Evolutionary conservation across 1,140 invertebrate species (phyloP).

Genomic region (Neodiprion fabricii): DNA sequence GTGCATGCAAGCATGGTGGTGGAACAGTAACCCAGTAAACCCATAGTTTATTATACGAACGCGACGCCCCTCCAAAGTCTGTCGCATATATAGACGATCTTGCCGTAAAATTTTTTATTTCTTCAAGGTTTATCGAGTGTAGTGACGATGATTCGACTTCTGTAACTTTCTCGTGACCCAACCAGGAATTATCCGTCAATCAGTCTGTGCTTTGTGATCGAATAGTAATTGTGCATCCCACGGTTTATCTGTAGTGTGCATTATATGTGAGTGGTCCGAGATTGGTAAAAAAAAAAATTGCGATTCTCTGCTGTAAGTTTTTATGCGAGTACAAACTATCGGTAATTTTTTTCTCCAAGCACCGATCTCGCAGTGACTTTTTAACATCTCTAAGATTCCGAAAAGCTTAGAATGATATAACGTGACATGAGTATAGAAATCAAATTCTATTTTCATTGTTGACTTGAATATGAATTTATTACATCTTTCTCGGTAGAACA

Average conservation of each 20-base stretch:
- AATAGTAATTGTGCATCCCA: background rate
- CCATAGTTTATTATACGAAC: conserved; percentile 6
- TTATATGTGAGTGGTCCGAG: background rate
- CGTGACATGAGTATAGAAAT: background rate
- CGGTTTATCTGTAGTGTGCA: background rate
- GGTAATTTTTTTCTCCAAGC: background rate
- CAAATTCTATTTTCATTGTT: background rate
- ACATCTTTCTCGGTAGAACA: too few relatives aligned
- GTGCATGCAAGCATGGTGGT: background rate
- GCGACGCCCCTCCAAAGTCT: conserved; percentile 24
- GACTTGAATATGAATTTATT: too few relatives aligned
- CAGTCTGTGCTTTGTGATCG: background rate
- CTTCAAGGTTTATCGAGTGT: conserved; percentile 28
- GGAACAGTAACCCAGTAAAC: conserved; percentile 34
- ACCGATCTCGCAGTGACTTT: background rate
- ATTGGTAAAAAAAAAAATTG: background rate
- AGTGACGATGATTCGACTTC: conserved; percentile 4
- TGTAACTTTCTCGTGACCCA: background rate
- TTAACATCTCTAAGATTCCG: too few relatives aligned
- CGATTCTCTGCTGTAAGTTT: background rate
- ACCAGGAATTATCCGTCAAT: background rate
- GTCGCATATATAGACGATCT: conserved; percentile 33
- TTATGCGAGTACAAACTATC: background rate
- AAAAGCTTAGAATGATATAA: too few relatives aligned
- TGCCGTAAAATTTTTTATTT: conserved; percentile 32